Evolutionary conservation across 2,113 vertebrate genomes (phyloP).

Genomic region (Holacanthus passer): DNA sequence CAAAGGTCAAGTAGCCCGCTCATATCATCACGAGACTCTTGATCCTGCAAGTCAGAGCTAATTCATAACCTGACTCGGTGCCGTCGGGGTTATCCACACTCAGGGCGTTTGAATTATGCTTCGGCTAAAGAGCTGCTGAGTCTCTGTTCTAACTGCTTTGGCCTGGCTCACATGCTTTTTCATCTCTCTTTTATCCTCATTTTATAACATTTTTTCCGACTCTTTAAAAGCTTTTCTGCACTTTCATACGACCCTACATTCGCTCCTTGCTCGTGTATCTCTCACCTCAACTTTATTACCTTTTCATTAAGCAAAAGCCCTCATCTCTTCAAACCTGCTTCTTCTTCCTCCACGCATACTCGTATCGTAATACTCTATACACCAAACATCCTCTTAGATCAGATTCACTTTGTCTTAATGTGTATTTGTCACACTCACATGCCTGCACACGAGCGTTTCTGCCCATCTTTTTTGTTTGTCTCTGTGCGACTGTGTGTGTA

Average conservation of each 20-base stretch:
- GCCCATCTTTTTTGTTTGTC: slow-evolving; percentile 34
- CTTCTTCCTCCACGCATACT: neutral
- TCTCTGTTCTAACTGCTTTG: slow-evolving; percentile 32
- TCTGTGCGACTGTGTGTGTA: slow-evolving; percentile 39
- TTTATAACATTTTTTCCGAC: slow-evolving; percentile 14
- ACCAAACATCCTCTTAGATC: slow-evolving; percentile 41
- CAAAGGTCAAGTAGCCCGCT: slow-evolving; percentile 48
- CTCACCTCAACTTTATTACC: slow-evolving; percentile 3
- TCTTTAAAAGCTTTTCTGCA: slow-evolving; percentile 19
- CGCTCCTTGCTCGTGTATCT: neutral
- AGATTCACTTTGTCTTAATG: slow-evolving; percentile 34
- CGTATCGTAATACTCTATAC: slow-evolving; percentile 4
- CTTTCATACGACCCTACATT: neutral
- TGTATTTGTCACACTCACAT: slow-evolving; percentile 46
- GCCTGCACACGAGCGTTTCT: slow-evolving; percentile 17
- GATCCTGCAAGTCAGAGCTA: slow-evolving; percentile 30
- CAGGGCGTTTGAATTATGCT: slow-evolving; percentile 30
- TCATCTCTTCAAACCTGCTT: slow-evolving; percentile 10
- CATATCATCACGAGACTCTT: slow-evolving; percentile 46
- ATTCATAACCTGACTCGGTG: slow-evolving; percentile 47
- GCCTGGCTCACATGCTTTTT: slow-evolving; percentile 34
- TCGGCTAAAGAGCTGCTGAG: slow-evolving; percentile 41
- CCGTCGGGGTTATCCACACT: slow-evolving; percentile 36
- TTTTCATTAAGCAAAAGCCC: slow-evolving; percentile 6
- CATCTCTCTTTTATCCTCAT: slow-evolving; percentile 20